phyloP scores from a whole-genome alignment of 2,888 invertebrate species.

The Argyresthia goedartella region DNA sequence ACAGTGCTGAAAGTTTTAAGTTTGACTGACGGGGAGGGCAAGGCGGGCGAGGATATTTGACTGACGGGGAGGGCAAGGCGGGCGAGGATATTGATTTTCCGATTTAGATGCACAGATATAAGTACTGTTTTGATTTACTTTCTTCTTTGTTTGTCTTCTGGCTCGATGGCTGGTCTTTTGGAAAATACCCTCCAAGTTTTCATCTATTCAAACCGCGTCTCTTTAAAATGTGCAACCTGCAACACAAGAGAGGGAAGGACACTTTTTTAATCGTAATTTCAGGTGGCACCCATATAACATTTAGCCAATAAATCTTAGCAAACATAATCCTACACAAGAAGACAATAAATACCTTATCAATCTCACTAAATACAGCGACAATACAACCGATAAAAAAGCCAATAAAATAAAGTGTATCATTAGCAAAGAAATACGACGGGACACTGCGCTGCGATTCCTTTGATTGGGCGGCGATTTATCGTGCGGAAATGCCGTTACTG shows the following conservation, averaged over 20 bases:
- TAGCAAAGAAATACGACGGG: slow-evolving; percentile 62
- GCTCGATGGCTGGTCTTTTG: too few relatives aligned
- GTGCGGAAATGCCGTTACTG: slow-evolving; percentile 69
- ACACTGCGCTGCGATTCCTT: slow-evolving; percentile 44
- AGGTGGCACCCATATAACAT: not conserved
- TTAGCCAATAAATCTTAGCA: not conserved
- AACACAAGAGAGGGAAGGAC: too few relatives aligned
- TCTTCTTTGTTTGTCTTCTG: too few relatives aligned
- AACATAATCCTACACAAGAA: not conserved
- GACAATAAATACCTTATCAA: not conserved
- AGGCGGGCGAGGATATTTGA: slow-evolving; percentile 21
- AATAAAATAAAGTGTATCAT: slow-evolving; percentile 68
- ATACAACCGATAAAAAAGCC: slow-evolving; percentile 53
- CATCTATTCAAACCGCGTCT: too few relatives aligned
- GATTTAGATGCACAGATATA: slow-evolving; percentile 42
- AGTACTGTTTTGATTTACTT: too few relatives aligned
- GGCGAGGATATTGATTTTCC: slow-evolving; percentile 57
- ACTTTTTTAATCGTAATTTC: too few relatives aligned
- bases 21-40: slow-evolving; percentile 14
- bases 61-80: slow-evolving; percentile 18
- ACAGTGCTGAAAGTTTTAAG: slow-evolving; percentile 1
- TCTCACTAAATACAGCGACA: slow-evolving; percentile 43
- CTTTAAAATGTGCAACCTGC: too few relatives aligned
- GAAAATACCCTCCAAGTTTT: too few relatives aligned
- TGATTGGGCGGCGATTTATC: slow-evolving; percentile 70